Conservation (phyloP, 2,888 invertebrate genomes). For the Nomada lathburiana region DNA sequence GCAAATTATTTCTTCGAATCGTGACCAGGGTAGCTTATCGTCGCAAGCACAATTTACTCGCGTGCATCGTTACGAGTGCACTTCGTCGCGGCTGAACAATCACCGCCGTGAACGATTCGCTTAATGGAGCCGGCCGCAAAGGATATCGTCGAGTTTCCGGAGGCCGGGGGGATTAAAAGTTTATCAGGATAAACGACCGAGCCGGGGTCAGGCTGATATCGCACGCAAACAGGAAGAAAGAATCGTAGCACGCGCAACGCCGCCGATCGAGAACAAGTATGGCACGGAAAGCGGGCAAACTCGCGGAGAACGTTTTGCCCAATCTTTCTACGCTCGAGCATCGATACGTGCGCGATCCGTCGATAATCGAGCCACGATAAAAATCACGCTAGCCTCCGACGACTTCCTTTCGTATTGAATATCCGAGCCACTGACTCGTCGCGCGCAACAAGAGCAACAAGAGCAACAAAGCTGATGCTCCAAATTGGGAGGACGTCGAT, state of each 20-base stretch:
- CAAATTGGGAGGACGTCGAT: too few species aligned
- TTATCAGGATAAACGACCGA: slow-evolving; percentile 35
- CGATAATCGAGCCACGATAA: not conserved
- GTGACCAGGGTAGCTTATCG: slow-evolving; percentile 20
- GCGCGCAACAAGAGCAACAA: too few species aligned
- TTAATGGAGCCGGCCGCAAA: slow-evolving; percentile 32
- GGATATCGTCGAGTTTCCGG: slow-evolving; percentile 23
- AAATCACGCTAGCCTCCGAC: not conserved
- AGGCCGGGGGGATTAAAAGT: slow-evolving; percentile 35
- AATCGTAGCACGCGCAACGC: slow-evolving; percentile 30
- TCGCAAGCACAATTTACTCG: slow-evolving; percentile 1
- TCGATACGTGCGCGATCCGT: not conserved
- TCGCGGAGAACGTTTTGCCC: too few species aligned
- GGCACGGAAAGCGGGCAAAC: not conserved
- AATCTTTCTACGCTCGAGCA: too few species aligned
- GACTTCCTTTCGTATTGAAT: too few species aligned
- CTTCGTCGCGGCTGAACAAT: slow-evolving; percentile 7
- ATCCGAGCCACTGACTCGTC: too few species aligned
- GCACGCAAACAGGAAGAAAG: slow-evolving; percentile 12
- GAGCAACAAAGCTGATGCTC: too few species aligned
- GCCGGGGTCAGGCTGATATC: slow-evolving; percentile 4
- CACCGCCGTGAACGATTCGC: slow-evolving; percentile 20
- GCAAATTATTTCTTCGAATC: slow-evolving; percentile 25
- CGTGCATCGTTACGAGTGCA: slow-evolving; percentile 12
- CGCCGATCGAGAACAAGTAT: slow-evolving; percentile 4